Base-by-base conservation (phyloP, 2,797 vertebrate genomes). In the Acanthornis magna region DNA sequence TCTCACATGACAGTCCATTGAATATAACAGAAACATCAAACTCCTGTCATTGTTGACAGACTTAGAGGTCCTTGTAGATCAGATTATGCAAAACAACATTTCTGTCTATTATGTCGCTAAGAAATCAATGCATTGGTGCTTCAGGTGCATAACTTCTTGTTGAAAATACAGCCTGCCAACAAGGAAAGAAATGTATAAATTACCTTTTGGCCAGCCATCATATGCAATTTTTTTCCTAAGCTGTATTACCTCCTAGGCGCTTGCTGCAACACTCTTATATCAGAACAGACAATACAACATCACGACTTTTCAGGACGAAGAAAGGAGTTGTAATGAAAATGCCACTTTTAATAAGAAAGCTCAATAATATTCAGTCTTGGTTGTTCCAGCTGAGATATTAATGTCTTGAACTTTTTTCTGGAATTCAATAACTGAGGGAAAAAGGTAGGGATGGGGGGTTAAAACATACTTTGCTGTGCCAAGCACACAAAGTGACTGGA, bases 251-350 rank as follows among this genome's bases (percentile, higher is more conserved):
- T 97, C 72, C 92, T 95, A 94, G 94, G 91, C 79, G 95, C 85
- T 89, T 91, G 85, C 78, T 95, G 60, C 20, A 74, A 50, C 53
- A 60, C 7, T 13, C 63, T 96, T 60, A 10, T 93, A 72, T 85
- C 76, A 88, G 89, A 96, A 85, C 22, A 96, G 87, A 91, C 95
- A 96, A 93, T 93, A 88, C 8, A 93, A 79, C 68, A 93, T 93
- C 76, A 38, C 8, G 54, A 77, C 75, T 97, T 97, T 97, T 97
- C 91, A 93, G 40, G 50, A 71, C 0, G 0, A 95, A 96, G 82
- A 94, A 96, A 92, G 30, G 42, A 78, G 83, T 96, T 97, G 92
- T 97, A 97, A 98, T 97, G 96, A 97, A 97, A 98, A 97, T 97
- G 96, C 88, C 97, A 97, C 83, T 8, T 97, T 96, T 97, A 96